These are phyloP conservation scores for Hirundichthys speculiger DNA, from an alignment of 2,113 vertebrate species.

Conservation along the genomic window DNA sequence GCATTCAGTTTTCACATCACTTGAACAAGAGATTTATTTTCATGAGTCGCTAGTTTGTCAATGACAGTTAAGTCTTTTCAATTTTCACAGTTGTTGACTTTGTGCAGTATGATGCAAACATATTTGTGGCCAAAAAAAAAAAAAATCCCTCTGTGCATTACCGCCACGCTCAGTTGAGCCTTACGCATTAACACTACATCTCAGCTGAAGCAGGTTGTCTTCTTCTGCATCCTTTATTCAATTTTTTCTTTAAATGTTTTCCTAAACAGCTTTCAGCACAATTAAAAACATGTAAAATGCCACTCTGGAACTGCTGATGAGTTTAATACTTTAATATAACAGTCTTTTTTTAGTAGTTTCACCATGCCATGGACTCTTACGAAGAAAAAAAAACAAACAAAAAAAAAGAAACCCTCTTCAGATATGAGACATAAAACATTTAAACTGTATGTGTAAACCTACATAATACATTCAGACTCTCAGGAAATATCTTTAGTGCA, in stretches of 20 bases:
- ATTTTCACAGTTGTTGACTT: background rate
- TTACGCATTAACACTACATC: slow-evolving; percentile 32
- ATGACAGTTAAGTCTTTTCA: too few relatives aligned
- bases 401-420: background rate
- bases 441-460: too few relatives aligned
- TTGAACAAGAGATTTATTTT: too few relatives aligned
- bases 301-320: slow-evolving; percentile 28
- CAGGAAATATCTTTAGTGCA: too few relatives aligned
- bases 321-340: slow-evolving; percentile 25
- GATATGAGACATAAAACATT: background rate
- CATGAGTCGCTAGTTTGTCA: too few relatives aligned
- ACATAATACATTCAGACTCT: too few relatives aligned
- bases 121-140: background rate
- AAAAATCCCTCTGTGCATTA: slow-evolving; percentile 19
- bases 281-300: slow-evolving; percentile 9
- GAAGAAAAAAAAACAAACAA: too few relatives aligned
- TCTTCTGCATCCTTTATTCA: slow-evolving; percentile 18
- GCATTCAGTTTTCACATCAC: background rate
- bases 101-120: too few relatives aligned
- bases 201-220: slow-evolving; percentile 18
- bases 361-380: too few relatives aligned
- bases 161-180: slow-evolving; percentile 4
- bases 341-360: too few relatives aligned
- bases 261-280: background rate
- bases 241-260: slow-evolving; percentile 1